Conservation (phyloP, 1,140 invertebrate species). For the Macrosteles quadrilineatus region DNA sequence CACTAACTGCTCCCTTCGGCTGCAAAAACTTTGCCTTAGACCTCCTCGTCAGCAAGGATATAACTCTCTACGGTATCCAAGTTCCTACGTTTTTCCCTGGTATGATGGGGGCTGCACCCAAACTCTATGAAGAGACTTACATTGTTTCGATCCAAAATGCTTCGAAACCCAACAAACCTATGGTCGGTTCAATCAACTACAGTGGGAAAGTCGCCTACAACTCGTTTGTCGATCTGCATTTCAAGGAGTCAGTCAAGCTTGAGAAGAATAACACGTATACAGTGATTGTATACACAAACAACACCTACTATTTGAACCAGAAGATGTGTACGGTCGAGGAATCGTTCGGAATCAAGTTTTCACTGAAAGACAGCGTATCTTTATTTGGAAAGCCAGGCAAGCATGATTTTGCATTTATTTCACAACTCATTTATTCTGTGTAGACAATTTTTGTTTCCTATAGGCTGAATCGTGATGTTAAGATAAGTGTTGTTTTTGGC, state of each 20-base stretch:
- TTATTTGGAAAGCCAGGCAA: neutral
- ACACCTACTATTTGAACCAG: conserved; percentile 28
- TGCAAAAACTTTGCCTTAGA: conserved; percentile 29
- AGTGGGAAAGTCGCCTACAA: conserved; percentile 25
- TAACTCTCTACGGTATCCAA: conserved; percentile 27
- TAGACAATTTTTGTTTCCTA: neutral
- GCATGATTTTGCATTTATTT: conserved; percentile 27
- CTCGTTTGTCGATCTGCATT: conserved; percentile 9
- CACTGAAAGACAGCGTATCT: conserved; percentile 17
- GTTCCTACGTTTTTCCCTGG: conserved; percentile 24
- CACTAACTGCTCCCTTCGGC: conserved; percentile 11
- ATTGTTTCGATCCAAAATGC: conserved; percentile 26
- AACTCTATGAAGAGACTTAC: conserved; percentile 30
- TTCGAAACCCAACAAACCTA: conserved; percentile 3
- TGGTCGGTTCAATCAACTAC: conserved; percentile 1
- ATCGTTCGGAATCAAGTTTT: conserved; percentile 12
- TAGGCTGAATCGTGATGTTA: too few relatives aligned
- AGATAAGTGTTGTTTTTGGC: too few relatives aligned
- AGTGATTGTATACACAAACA: conserved; percentile 28
- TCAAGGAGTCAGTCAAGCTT: conserved; percentile 27
- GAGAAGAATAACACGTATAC: conserved; percentile 27
- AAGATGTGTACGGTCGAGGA: conserved; percentile 24
- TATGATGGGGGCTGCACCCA: neutral
- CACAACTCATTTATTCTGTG: conserved; percentile 27
- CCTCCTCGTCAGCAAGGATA: conserved; percentile 2